Conservation (phyloP, 2,113 vertebrate species). For the Pituophis catenifer region DNA sequence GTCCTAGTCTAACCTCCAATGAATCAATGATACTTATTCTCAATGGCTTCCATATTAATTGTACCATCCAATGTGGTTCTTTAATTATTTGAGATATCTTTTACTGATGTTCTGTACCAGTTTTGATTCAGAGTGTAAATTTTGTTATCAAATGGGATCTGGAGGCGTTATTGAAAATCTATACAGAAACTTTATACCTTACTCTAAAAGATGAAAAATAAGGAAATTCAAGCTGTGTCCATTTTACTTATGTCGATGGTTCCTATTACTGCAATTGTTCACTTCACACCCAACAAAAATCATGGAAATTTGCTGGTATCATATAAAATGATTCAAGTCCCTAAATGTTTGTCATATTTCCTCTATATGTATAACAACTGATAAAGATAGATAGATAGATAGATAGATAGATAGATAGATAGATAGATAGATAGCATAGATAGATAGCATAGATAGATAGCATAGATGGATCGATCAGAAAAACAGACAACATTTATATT, state of each 20-base stretch:
- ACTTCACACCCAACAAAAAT: neutral
- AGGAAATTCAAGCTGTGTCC: neutral
- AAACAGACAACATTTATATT: neutral
- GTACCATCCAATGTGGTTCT: accelerated
- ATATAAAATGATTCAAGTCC: neutral
- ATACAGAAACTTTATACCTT: neutral
- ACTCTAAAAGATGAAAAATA: neutral
- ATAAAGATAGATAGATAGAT: neutral
- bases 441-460: too few relatives aligned
- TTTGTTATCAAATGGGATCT: neutral
- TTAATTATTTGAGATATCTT: neutral
- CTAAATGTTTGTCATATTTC: neutral
- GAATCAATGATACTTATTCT: neutral
- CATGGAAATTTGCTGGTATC: neutral
- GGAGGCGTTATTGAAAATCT: neutral
- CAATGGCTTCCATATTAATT: neutral
- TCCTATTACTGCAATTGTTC: neutral
- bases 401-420: too few relatives aligned
- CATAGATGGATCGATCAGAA: too few relatives aligned
- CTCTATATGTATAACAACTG: neutral
- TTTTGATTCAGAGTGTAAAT: neutral
- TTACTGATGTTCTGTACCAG: neutral
- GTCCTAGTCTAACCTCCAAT: neutral
- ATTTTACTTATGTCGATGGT: neutral
- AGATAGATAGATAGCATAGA: too few relatives aligned